A percentile compares a stretch with the other conserved stretches of the same genome.
Evolutionary conservation across 2,888 invertebrate genomes (phyloP).

Genomic region (Xestia xanthographa): DNA sequence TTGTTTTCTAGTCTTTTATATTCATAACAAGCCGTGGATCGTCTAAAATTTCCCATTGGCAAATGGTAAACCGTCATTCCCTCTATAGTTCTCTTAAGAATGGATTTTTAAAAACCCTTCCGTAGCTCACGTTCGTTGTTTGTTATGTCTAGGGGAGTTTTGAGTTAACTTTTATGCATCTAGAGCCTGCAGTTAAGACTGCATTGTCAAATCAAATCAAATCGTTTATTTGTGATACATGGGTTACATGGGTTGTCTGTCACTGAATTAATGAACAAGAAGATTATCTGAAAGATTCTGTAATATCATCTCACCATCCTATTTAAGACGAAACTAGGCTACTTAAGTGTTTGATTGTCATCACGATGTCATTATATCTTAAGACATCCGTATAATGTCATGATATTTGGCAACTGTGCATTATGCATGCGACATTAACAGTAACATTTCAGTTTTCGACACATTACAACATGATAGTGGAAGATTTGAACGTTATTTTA

Average conservation of each 20-base stretch:
- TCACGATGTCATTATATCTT: conserved; percentile 36
- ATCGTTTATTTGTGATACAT: no score
- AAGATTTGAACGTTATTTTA: conserved; percentile 39
- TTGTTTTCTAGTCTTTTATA: not conserved
- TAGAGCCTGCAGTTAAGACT: not conserved
- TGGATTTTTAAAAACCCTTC: not conserved
- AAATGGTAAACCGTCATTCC: not conserved
- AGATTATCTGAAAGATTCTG: not conserved
- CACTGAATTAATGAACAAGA: not conserved
- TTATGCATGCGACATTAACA: conserved; percentile 58
- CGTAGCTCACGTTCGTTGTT: not conserved
- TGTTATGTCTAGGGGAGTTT: not conserved
- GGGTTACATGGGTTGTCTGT: no score
- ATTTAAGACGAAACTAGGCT: conserved; percentile 28
- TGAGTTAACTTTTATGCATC: not conserved
- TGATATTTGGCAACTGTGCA: conserved; percentile 53
- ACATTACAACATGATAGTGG: conserved; percentile 30
- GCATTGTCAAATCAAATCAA: no score
- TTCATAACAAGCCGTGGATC: not conserved
- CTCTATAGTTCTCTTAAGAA: not conserved
- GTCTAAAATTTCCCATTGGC: not conserved
- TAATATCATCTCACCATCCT: not conserved
- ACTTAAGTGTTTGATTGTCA: conserved; percentile 43
- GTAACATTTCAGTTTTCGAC: conserved; percentile 37
- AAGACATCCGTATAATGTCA: conserved; percentile 54